Evolutionary conservation across 2,113 vertebrate genomes (phyloP).

Genomic region (Crotalus tigris): DNA sequence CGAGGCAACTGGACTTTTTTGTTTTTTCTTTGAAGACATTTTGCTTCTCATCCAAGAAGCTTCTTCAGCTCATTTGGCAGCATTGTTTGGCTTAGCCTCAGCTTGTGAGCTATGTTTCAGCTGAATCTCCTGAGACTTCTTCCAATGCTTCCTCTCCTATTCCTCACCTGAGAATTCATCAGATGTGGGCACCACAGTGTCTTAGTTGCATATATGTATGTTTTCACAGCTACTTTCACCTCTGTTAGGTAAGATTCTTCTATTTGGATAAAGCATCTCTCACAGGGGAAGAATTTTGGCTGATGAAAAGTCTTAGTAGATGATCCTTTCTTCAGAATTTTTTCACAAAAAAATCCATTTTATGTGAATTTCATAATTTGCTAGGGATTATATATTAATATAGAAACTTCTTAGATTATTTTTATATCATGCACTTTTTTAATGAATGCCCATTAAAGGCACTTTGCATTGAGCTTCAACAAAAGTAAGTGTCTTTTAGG

Average conservation of each 20-base stretch:
- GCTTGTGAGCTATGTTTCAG: background rate
- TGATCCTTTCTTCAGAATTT: background rate
- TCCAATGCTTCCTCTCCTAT: background rate
- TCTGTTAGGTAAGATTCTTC: background rate
- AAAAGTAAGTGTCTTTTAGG: background rate
- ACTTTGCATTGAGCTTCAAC: background rate
- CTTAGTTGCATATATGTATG: background rate
- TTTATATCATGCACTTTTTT: background rate
- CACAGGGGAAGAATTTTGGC: background rate
- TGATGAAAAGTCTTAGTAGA: background rate
- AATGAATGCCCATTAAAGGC: background rate
- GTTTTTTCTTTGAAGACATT: no score
- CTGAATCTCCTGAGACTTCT: background rate
- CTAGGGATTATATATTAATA: background rate
- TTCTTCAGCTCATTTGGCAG: background rate
- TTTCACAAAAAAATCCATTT: background rate
- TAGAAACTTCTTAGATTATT: background rate
- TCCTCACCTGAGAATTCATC: background rate
- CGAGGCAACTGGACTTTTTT: no score
- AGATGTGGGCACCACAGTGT: background rate
- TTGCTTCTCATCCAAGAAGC: no score
- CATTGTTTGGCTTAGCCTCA: background rate
- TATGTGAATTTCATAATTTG: background rate
- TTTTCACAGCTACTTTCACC: background rate
- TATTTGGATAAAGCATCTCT: background rate